Percentiles rank a stretch among this genome's conserved stretches.
These are phyloP conservation scores for Pteronura brasiliensis DNA, from an alignment of 2,113 vertebrate species.

Conservation along the genomic window DNA sequence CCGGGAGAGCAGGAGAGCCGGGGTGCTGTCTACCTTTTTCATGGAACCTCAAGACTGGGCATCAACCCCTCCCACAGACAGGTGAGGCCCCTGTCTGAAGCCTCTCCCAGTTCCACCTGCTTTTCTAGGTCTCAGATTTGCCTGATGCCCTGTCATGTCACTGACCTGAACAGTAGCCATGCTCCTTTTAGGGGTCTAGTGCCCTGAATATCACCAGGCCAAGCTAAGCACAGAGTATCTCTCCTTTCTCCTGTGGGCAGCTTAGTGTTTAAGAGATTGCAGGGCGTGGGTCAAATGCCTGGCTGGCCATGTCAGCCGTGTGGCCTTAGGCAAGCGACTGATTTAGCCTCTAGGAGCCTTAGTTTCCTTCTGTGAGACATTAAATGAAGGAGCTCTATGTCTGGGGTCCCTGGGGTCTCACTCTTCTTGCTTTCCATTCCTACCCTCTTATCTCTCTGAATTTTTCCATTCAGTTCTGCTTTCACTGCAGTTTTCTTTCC, in stretches of 20 bases:
- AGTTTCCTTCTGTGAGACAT: background rate
- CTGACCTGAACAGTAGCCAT: too few relatives aligned
- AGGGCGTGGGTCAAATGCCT: background rate
- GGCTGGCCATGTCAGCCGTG: background rate
- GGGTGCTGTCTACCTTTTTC: constrained; percentile 89
- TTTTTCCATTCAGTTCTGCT: background rate
- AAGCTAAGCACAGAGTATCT: background rate
- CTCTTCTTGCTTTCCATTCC: background rate
- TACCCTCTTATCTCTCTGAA: fast-evolving
- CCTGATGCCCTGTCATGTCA: background rate
- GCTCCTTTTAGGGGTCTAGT: background rate
- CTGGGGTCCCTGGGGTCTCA: too few relatives aligned
- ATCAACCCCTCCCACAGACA: constrained; percentile 79
- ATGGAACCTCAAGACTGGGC: constrained; percentile 69
- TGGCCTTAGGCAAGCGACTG: background rate
- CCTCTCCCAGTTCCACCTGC: too few relatives aligned
- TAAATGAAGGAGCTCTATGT: background rate
- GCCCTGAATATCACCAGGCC: background rate
- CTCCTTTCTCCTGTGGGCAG: background rate
- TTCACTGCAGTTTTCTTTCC: background rate
- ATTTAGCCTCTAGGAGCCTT: background rate
- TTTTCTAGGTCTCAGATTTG: fast-evolving
- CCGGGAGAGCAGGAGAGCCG: constrained; percentile 85
- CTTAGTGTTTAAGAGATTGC: background rate
- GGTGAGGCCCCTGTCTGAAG: constrained; percentile 65